Percentiles rank a stretch among this genome's conserved stretches.
Evolutionary conservation across 2,888 invertebrate genomes (phyloP).

Genomic region (Phragmatobia fuliginosa): DNA sequence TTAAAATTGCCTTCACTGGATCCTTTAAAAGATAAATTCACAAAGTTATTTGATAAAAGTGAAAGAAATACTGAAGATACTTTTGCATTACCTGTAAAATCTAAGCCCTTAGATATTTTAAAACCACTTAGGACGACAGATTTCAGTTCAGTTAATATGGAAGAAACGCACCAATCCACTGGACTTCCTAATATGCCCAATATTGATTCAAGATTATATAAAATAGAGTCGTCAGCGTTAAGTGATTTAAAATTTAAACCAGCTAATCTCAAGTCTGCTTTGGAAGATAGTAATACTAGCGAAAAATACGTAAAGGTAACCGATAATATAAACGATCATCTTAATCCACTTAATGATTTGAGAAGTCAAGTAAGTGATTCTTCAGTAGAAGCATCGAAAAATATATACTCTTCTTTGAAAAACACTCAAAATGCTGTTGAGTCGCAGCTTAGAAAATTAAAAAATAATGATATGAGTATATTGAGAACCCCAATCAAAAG

Average conservation of each 20-base stretch:
- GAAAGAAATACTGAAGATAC: constrained; percentile 28
- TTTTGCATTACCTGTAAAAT: constrained; percentile 33
- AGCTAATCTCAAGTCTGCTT: constrained; percentile 57
- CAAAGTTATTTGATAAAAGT: constrained; percentile 51
- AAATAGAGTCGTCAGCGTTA: constrained; percentile 44
- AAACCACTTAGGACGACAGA: constrained; percentile 52
- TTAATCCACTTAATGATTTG: constrained; percentile 45
- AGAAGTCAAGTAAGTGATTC: constrained; percentile 43
- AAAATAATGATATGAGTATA: constrained; percentile 40
- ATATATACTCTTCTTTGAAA: constrained; percentile 48
- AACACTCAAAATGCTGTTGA: constrained; percentile 62
- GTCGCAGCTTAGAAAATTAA: constrained; percentile 52
- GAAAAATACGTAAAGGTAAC: not conserved
- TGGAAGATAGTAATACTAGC: constrained; percentile 40
- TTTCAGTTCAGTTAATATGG: constrained; percentile 54
- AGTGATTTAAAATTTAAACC: constrained; percentile 61
- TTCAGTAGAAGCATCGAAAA: constrained; percentile 42
- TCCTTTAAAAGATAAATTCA: constrained; percentile 48
- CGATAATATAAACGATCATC: constrained; percentile 18
- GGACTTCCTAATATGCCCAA: constrained; percentile 45
- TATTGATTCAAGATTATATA: constrained; percentile 26
- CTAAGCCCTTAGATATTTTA: constrained; percentile 38
- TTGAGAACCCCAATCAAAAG: constrained; percentile 52
- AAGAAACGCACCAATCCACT: constrained; percentile 51
- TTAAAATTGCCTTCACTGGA: constrained; percentile 33